phyloP scores from a whole-genome alignment of 2,888 invertebrate species.

The Monoplex corrugatus region DNA sequence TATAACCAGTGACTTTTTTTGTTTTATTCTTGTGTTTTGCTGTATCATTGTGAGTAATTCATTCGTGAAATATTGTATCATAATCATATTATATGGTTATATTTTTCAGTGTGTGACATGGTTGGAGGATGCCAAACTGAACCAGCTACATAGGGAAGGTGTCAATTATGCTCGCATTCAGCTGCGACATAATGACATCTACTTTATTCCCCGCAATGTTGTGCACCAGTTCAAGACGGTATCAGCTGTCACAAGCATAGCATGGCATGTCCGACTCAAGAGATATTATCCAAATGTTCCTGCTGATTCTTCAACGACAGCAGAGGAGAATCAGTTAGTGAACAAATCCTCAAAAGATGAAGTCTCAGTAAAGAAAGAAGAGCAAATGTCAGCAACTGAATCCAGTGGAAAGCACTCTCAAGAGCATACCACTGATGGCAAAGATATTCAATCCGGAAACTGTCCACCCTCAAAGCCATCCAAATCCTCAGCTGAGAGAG shows the following conservation, averaged over 20 bases:
- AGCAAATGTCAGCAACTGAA: neutral
- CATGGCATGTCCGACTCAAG: conserved; percentile 97
- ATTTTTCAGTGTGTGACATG: conserved; percentile 88
- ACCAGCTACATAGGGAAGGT: conserved; percentile 96
- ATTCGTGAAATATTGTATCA: neutral
- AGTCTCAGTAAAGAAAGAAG: neutral
- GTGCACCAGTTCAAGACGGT: conserved; percentile 99
- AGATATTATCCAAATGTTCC: conserved; percentile 87
- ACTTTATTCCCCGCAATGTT: conserved; percentile 98
- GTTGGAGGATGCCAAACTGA: conserved; percentile 98
- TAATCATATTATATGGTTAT: neutral
- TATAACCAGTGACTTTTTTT: too few relatives aligned
- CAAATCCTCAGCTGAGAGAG: neutral
- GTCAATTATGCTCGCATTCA: conserved; percentile 95
- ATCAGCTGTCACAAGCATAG: conserved; percentile 88
- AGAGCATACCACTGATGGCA: neutral
- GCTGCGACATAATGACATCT: conserved; percentile 97
- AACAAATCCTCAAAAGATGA: too few relatives aligned
- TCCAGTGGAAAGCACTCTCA: neutral
- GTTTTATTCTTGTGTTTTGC: neutral
- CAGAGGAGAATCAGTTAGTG: neutral
- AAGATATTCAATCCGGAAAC: neutral
- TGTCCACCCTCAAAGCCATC: neutral
- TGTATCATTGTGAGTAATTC: neutral
- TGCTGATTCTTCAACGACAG: neutral